These are phyloP conservation scores for Trididemnum miniatum DNA, from an alignment of 23 tunicate species.

Conservation along the genomic window DNA sequence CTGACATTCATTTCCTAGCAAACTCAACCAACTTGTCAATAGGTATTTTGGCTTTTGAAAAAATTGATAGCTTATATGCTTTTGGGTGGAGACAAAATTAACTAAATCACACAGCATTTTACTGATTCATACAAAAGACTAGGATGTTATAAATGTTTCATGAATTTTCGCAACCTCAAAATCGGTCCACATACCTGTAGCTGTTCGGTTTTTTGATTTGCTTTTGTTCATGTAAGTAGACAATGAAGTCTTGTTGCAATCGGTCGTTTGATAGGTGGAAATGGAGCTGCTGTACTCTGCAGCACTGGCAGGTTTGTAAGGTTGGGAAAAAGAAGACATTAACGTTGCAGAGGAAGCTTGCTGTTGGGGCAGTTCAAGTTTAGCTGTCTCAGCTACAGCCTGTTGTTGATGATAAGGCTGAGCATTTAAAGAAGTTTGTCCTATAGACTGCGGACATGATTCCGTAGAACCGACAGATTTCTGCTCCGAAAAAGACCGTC, in stretches of 20 bases:
- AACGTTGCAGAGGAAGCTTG: slow-evolving; percentile 24
- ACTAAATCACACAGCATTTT: no score
- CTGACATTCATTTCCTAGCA: no score
- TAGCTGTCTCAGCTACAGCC: background rate
- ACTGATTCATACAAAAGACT: no score
- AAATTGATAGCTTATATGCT: no score
- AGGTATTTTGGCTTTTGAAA: no score
- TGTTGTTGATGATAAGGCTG: slow-evolving; percentile 34
- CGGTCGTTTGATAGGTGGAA: slow-evolving; percentile 39
- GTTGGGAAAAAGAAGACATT: slow-evolving; percentile 66
- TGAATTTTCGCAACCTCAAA: no score
- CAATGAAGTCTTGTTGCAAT: slow-evolving; percentile 41
- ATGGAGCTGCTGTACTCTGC: slow-evolving; percentile 57
- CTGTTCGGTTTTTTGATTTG: slow-evolving; percentile 60
- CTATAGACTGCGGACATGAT: slow-evolving; percentile 18
- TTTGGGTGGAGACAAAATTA: no score
- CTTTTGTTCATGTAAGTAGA: slow-evolving; percentile 45
- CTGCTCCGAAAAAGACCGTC: slow-evolving; percentile 41
- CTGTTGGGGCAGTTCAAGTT: background rate
- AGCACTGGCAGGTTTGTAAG: slow-evolving; percentile 54
- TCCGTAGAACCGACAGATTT: slow-evolving; percentile 13
- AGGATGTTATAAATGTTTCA: no score
- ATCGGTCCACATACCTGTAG: slow-evolving; percentile 74
- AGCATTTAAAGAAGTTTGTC: background rate
- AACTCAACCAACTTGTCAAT: no score